Conservation (phyloP, 2,888 invertebrate species). For the Oxyteleia sp. region DNA sequence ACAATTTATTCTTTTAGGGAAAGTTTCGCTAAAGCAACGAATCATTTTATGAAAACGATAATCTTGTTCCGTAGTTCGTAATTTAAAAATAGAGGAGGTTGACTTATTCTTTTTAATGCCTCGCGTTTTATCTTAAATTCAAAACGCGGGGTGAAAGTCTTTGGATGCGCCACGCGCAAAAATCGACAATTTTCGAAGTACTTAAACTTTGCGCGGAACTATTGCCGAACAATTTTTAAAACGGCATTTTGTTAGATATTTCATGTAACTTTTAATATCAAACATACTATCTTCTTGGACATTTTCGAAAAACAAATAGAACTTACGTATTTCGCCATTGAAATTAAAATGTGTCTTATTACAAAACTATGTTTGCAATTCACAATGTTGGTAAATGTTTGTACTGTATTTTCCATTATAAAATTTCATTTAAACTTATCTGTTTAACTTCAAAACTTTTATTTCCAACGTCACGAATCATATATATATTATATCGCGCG, state of each 20-base stretch:
- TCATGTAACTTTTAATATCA: too few species aligned
- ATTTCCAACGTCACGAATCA: constrained; percentile 7
- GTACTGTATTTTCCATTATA: constrained; percentile 22
- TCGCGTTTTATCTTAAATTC: not conserved
- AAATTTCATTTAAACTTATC: constrained; percentile 44
- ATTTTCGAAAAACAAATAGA: too few species aligned
- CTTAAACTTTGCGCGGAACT: constrained; percentile 8
- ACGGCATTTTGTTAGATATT: not conserved
- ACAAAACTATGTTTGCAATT: too few species aligned
- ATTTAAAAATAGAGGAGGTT: constrained; percentile 12
- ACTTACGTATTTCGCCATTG: constrained; percentile 13
- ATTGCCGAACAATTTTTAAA: too few species aligned
- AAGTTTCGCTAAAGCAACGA: constrained; percentile 41
- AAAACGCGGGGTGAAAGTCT: not conserved
- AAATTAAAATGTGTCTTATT: constrained; percentile 26
- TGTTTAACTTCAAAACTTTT: constrained; percentile 13
- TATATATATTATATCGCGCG: constrained; percentile 9
- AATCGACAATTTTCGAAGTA: not conserved
- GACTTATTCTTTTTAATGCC: not conserved
- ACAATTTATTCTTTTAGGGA: constrained; percentile 35
- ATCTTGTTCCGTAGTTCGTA: constrained; percentile 17
- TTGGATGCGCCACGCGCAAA: not conserved
- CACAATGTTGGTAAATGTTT: constrained; percentile 20
- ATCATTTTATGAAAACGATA: constrained; percentile 42
- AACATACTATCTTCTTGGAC: too few species aligned